Base-by-base conservation (phyloP, 2,888 invertebrate genomes). In the Andrena haemorrhoa region DNA sequence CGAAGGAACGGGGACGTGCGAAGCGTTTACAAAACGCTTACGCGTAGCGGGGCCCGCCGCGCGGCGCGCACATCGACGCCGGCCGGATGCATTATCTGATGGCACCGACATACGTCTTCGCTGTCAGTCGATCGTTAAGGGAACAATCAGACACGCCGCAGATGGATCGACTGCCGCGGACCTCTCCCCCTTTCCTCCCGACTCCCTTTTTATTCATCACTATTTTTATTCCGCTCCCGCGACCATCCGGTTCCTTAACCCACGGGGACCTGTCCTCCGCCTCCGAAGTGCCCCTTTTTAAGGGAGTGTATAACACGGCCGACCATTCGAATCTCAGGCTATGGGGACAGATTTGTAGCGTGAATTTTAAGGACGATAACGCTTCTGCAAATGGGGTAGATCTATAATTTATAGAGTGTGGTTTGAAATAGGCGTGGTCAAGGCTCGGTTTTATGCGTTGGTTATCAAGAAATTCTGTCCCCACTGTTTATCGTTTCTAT, bases 41-140 rank as follows among this genome's bases (percentile, higher is more conserved):
- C 79, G 70, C 74, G 74, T 65, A 53, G 64, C 47, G 61, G 31
- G 53, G 35, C 23, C 23, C 56, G 56, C 56, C 26, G 56, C 56
- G 33, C 51, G 68, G 68, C 41, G 85, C 68, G 70, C 82, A 79
- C 79, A 82, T 66, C 76, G 63, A 82, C 76, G 75, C 75, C 74
- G 75, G 68, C 75, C 77, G 79, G 69, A 70, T 70, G 53, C 84
- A 89, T 89, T 89, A 89, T 89, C 89, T 87, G 89, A 89, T 89
- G 89, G 79, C 79, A 79, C 78, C 82, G 87, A 86, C 87, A 89
- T 87, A 88, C 83, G 80, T 89, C 87, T 89, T 87, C 83, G 81
- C 87, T 89, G 89, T 89, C 88, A 88, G 85, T 77, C 87, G 81
- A 88, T 88, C 87, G 87, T 88, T 88, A 88, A 87, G 85, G 83